Evolutionary conservation across 2,888 invertebrate species (phyloP), one percentile per base, ranked within the genome.

Genomic region (Cryptocephalus primarius): DNA sequence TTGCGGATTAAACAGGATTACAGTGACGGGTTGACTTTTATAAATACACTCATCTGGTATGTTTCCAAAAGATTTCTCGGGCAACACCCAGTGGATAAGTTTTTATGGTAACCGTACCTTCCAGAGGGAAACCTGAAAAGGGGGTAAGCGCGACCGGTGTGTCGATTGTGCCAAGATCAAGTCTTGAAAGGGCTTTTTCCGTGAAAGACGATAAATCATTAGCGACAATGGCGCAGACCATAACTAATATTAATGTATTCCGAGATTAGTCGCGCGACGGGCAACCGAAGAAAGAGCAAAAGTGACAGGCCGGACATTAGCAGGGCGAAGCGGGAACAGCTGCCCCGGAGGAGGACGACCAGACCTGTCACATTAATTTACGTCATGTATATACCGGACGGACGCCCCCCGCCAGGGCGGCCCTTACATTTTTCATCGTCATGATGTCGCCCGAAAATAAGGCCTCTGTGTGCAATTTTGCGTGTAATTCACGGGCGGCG

Each of bases 211-310:
- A 68, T 68, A 68, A 64, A 68, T 68, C 68, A 68, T 60, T 56
- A 51, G 55, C 51, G 53, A 59, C 61, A 61, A 64, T 63, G 62
- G 62, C 60, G 57, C 59, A 67, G 63, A 63, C 67, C 68, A 68
- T 67, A 66, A 67, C 68, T 68, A 67, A 69, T 65, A 63, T 63
- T 61, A 63, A 67, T 69, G 66, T 66, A 68, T 67, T 67, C 33
- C 64, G 60, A 62, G 65, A 69, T 68, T 67, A 65, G 67, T 62
- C 59, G 56, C 61, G 61, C 53, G 57, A 60, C 59, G 53, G 61
- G 61, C 52, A 51, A 58, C 61, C 11, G 13, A 38, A 47, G 47
- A 57, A 60, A 53, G 50, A 48, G 47, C 54, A 44, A 56, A 61
- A 63, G 62, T 61, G 64, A 62, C 65, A 65, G 61, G 61, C 64